Evolutionary conservation across 2,888 invertebrate genomes (phyloP).

Genomic region (Pachymerium ferrugineum): DNA sequence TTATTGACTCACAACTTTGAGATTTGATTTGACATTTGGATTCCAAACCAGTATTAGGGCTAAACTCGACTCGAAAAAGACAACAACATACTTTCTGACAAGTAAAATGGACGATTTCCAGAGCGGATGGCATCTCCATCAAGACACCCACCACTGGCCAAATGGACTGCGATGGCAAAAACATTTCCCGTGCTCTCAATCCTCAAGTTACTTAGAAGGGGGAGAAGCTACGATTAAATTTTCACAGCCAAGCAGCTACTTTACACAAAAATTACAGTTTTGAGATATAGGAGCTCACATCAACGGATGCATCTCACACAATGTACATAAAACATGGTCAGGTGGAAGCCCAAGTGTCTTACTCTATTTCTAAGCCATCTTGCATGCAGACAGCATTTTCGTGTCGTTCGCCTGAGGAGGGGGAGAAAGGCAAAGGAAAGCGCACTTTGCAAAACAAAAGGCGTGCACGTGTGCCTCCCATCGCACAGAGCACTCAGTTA

Average conservation of each 20-base stretch:
- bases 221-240: conserved; percentile 2
- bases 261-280: neutral
- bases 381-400: conserved; percentile 18
- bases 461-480: neutral
- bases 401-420: neutral
- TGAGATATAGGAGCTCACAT: neutral
- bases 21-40: neutral
- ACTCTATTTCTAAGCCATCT: neutral
- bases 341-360: neutral
- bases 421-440: neutral
- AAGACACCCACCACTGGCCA: neutral
- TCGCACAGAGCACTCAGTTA: conserved; percentile 10
- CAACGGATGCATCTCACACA: neutral
- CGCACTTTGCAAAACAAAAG: conserved; percentile 18
- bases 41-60: neutral
- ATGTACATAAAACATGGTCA: neutral
- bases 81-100: neutral
- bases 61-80: too few relatives aligned
- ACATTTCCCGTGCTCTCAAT: neutral
- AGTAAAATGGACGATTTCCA: neutral
- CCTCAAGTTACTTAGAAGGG: neutral
- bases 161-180: neutral
- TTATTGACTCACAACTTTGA: neutral
- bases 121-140: neutral
- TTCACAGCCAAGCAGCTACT: neutral